Conservation (phyloP, 2,797 vertebrate species). For the Sebastes vulpes region DNA sequence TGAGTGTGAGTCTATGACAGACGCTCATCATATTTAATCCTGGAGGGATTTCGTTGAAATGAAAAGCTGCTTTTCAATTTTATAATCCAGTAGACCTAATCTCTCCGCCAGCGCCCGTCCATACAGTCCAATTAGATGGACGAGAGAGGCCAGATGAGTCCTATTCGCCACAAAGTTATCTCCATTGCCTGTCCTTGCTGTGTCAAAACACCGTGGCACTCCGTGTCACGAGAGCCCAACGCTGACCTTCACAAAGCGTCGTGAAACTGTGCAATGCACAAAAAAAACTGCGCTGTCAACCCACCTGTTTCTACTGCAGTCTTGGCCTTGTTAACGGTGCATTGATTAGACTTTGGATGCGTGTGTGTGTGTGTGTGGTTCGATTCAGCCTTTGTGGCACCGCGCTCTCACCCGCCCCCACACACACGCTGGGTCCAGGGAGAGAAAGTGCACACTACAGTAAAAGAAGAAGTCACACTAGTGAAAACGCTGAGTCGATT, state of each 20-base stretch:
- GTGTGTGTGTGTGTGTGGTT: constrained; percentile 44
- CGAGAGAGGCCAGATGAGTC: constrained; percentile 59
- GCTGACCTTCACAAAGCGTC: constrained; percentile 62
- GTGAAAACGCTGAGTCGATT: constrained; percentile 76
- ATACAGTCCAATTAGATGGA: constrained; percentile 82
- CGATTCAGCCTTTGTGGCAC: constrained; percentile 70
- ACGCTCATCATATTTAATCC: constrained; percentile 85
- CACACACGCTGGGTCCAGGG: constrained; percentile 32
- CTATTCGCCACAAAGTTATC: constrained; percentile 46
- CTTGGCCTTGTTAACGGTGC: constrained; percentile 74
- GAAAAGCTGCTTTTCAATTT: constrained; percentile 86
- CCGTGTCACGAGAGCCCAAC: not conserved
- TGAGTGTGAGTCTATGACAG: constrained; percentile 71
- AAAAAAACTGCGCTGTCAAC: constrained; percentile 63
- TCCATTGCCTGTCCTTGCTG: constrained; percentile 37
- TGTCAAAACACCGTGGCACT: constrained; percentile 31
- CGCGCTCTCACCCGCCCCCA: not conserved
- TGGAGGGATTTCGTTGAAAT: constrained; percentile 79
- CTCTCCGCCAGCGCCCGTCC: constrained; percentile 56
- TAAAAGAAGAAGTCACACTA: constrained; percentile 78
- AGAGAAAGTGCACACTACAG: constrained; percentile 78
- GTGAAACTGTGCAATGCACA: constrained; percentile 39
- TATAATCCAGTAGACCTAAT: constrained; percentile 82
- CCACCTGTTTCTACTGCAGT: constrained; percentile 72
- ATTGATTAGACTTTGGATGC: constrained; percentile 69